Evolutionary conservation across 2,888 invertebrate genomes (phyloP).

Genomic region (Acronicta aceris): DNA sequence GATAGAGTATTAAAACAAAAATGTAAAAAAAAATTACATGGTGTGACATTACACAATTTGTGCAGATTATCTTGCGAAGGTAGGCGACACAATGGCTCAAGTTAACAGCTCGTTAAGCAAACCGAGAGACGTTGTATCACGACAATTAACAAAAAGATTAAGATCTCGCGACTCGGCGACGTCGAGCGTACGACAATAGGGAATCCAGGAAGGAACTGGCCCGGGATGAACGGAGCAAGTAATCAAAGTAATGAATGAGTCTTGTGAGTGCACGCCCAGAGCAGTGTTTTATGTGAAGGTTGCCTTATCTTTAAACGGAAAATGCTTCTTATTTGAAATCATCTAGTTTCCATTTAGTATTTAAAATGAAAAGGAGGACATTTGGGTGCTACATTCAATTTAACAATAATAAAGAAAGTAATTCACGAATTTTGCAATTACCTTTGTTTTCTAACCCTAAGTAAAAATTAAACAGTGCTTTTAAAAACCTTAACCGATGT

Average conservation of each 20-base stretch:
- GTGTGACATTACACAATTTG: constrained; percentile 40
- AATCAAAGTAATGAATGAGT: constrained; percentile 63
- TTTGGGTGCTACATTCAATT: constrained; percentile 24
- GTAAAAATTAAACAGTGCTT: too few relatives aligned
- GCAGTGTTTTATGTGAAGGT: constrained; percentile 45
- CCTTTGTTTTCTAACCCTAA: too few relatives aligned
- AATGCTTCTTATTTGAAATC: constrained; percentile 39
- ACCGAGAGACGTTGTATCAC: constrained; percentile 69
- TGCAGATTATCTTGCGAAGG: constrained; percentile 49
- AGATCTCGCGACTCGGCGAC: constrained; percentile 67
- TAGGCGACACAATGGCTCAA: constrained; percentile 72
- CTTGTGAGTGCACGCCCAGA: constrained; percentile 42
- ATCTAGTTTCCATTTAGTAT: constrained; percentile 21
- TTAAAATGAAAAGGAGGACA: constrained; percentile 12
- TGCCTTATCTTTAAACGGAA: constrained; percentile 47
- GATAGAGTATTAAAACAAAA: too few relatives aligned
- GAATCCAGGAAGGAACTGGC: constrained; percentile 53
- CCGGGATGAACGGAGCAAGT: constrained; percentile 48
- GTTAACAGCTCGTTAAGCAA: constrained; percentile 81
- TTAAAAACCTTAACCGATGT: too few relatives aligned
- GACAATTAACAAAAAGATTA: constrained; percentile 80
- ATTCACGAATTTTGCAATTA: too few relatives aligned
- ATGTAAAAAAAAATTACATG: constrained; percentile 9
- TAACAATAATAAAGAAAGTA: too few relatives aligned
- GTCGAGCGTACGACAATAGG: constrained; percentile 68